A percentile compares a stretch with the other conserved stretches of the same genome.
Conservation (phyloP, 1,140 invertebrate species). For the Oncopeltus fasciatus region DNA sequence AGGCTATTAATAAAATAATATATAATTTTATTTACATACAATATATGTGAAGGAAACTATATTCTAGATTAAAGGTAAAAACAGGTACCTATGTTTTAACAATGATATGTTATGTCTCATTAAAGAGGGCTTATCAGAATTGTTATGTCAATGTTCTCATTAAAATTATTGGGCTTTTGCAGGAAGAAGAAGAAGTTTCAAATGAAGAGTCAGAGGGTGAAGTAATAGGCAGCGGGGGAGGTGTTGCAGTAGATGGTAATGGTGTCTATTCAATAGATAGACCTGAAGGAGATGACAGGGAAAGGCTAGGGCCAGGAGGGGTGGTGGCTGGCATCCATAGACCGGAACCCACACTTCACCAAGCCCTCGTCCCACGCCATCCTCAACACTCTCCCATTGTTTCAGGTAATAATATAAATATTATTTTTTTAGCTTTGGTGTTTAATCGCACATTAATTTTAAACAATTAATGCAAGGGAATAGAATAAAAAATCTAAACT, state of each 20-base stretch:
- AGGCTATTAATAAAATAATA: too few relatives aligned
- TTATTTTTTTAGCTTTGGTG: not conserved
- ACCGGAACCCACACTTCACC: not conserved
- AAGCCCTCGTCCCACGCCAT: not conserved
- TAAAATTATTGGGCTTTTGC: too few relatives aligned
- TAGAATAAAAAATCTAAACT: too few relatives aligned
- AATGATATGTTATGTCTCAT: too few relatives aligned
- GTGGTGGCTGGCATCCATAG: not conserved
- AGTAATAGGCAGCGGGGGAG: not conserved
- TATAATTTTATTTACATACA: too few relatives aligned
- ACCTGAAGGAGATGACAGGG: not conserved
- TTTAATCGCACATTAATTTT: too few relatives aligned
- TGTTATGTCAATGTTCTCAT: too few relatives aligned
- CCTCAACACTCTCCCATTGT: not conserved
- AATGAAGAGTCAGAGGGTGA: slow-evolving; percentile 16
- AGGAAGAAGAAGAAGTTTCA: slow-evolving; percentile 15
- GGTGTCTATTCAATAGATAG: not conserved
- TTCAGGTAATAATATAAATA: not conserved
- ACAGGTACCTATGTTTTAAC: too few relatives aligned
- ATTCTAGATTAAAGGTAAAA: too few relatives aligned
- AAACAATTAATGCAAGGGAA: too few relatives aligned
- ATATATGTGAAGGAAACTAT: too few relatives aligned
- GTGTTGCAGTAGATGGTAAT: not conserved
- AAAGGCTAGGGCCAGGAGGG: not conserved
- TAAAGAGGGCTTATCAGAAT: too few relatives aligned